Conservation (phyloP, 2,113 vertebrate species). For the Xenus cinereus region DNA sequence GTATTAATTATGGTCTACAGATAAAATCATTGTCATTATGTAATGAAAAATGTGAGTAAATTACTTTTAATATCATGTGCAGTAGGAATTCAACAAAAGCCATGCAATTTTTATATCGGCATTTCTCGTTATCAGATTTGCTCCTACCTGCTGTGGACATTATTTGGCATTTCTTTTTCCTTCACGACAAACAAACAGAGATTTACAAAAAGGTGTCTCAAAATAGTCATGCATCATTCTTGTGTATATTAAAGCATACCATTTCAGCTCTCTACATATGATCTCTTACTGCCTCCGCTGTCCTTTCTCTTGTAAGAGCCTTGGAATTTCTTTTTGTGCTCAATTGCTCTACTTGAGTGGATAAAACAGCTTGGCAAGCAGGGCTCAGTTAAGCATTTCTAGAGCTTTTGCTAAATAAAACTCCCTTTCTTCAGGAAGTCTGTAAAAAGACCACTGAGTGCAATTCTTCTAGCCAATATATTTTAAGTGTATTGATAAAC, state of each 20-base stretch:
- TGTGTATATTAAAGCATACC: neutral
- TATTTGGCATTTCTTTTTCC: slow-evolving; percentile 26
- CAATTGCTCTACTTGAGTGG: neutral
- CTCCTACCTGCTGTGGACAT: slow-evolving; percentile 16
- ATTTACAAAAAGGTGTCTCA: neutral
- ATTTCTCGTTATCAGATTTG: slow-evolving; percentile 18
- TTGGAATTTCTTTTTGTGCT: slow-evolving; percentile 1
- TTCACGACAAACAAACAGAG: neutral
- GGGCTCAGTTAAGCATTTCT: neutral
- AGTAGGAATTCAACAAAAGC: slow-evolving; percentile 25
- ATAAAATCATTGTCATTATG: slow-evolving; percentile 62
- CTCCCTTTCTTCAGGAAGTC: neutral
- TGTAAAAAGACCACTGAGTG: neutral
- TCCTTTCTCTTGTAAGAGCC: neutral
- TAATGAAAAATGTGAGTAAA: slow-evolving; percentile 60
- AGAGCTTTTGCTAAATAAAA: slow-evolving; percentile 1
- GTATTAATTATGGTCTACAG: slow-evolving; percentile 65
- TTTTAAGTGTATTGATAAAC: neutral
- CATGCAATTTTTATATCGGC: slow-evolving; percentile 53
- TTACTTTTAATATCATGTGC: slow-evolving; percentile 39
- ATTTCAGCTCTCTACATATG: neutral
- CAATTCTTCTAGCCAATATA: neutral
- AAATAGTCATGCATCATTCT: neutral
- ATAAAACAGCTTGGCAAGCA: neutral
- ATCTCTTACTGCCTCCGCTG: neutral